These are phyloP conservation scores for Calameuta idolon DNA, from an alignment of 2,888 invertebrate genomes.

Conservation along the genomic window DNA sequence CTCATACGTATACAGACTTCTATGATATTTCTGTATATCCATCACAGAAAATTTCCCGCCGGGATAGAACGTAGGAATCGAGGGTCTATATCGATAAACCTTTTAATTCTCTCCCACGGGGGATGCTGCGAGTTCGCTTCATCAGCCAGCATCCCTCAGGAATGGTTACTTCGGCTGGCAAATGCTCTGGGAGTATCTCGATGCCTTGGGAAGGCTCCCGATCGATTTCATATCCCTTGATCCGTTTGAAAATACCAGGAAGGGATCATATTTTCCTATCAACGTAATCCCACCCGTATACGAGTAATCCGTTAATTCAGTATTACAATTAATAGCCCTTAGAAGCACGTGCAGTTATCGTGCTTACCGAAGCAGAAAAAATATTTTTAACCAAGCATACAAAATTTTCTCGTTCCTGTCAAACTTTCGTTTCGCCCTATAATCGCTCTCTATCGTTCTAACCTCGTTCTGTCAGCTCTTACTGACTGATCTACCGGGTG, in stretches of 20 bases:
- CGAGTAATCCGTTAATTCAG: background rate
- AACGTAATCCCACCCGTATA: background rate
- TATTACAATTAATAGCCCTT: background rate
- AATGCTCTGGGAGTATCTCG: conserved; percentile 30
- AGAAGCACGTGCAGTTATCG: background rate
- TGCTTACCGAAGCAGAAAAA: background rate
- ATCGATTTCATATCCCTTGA: conserved; percentile 28
- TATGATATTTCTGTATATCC: background rate
- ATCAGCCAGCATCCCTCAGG: conserved; percentile 29
- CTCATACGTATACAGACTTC: background rate
- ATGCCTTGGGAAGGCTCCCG: conserved; percentile 36
- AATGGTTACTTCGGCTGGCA: conserved; percentile 28
- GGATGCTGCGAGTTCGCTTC: conserved; percentile 38
- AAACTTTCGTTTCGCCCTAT: background rate
- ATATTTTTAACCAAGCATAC: background rate
- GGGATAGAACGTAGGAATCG: background rate
- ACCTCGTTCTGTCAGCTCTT: background rate
- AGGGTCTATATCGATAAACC: background rate
- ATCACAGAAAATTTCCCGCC: background rate
- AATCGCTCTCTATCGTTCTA: background rate
- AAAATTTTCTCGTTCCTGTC: background rate
- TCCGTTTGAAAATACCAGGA: background rate
- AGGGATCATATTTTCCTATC: background rate
- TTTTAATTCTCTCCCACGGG: conserved; percentile 38
- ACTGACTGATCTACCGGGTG: background rate